phyloP scores from a whole-genome alignment of 2,797 vertebrate genomes.

The Pantherophis alleghaniensis region DNA sequence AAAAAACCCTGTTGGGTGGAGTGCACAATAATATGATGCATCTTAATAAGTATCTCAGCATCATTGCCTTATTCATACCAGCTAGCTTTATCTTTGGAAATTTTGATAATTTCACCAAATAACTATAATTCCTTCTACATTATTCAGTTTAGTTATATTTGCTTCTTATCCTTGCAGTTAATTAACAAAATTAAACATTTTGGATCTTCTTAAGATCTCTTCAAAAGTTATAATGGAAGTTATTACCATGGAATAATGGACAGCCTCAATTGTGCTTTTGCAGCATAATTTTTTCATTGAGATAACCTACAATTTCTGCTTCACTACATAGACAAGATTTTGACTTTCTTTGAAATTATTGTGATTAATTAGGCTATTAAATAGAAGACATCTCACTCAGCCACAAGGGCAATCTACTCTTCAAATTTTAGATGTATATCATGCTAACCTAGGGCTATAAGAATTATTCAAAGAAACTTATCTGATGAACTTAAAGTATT shows the following conservation, averaged over 20 bases:
- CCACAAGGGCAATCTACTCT: conserved; percentile 51
- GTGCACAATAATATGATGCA: background rate
- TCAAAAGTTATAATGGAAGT: conserved; percentile 39
- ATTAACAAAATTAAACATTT: conserved; percentile 52
- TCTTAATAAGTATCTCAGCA: background rate
- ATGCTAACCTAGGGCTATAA: conserved; percentile 53
- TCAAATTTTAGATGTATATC: conserved; percentile 53
- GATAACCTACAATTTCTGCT: conserved; percentile 65
- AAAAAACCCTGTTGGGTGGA: background rate
- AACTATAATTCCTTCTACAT: background rate
- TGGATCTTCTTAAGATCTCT: conserved; percentile 32
- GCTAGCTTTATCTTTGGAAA: background rate
- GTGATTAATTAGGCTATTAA: conserved; percentile 73
- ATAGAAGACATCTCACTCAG: conserved; percentile 62
- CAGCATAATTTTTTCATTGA: conserved; percentile 43
- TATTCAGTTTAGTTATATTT: conserved; percentile 32
- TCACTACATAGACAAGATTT: conserved; percentile 75
- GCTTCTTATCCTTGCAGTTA: conserved; percentile 40
- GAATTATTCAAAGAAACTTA: conserved; percentile 48
- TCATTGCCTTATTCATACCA: background rate
- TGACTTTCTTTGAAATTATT: conserved; percentile 72
- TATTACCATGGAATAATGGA: conserved; percentile 46
- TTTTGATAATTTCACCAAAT: conserved; percentile 39
- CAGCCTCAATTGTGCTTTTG: conserved; percentile 38
- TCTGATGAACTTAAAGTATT: conserved; percentile 34